These are phyloP conservation scores for Ptychoptera contaminata DNA, from an alignment of 2,888 invertebrate species.

Conservation along the genomic window DNA sequence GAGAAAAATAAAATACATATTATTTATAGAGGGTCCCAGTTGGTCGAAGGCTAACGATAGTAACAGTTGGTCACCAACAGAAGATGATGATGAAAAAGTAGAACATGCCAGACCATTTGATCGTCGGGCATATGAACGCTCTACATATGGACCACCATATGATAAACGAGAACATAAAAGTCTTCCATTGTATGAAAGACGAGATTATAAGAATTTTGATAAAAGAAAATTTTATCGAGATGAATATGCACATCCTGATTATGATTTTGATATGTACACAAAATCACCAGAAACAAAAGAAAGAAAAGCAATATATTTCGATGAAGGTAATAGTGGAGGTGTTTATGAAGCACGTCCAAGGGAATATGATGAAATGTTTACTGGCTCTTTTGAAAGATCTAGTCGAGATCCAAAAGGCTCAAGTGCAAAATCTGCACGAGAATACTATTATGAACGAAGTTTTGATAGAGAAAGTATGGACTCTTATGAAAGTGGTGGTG, in stretches of 20 bases:
- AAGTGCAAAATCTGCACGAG: conserved; percentile 18
- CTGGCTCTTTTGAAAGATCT: conserved; percentile 16
- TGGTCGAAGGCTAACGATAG: conserved; percentile 13
- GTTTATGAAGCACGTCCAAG: conserved; percentile 15
- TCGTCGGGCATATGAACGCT: conserved; percentile 27
- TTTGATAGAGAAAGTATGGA: conserved; percentile 31
- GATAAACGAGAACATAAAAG: conserved; percentile 25
- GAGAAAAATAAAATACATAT: no score
- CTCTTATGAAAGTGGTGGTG: conserved; percentile 26
- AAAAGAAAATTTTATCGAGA: conserved; percentile 28
- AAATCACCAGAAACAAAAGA: conserved; percentile 17
- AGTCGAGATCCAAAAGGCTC: conserved; percentile 8
- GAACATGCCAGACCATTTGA: conserved; percentile 25
- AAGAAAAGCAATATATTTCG: conserved; percentile 13
- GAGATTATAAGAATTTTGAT: conserved; percentile 20
- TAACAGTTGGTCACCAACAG: conserved; percentile 30
- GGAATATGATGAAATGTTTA: conserved; percentile 27
- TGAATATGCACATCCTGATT: conserved; percentile 27
- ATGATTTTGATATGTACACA: conserved; percentile 22
- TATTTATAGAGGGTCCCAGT: not conserved
- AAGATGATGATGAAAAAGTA: conserved; percentile 19
- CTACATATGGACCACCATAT: conserved; percentile 30
- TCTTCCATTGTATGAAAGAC: conserved; percentile 18
- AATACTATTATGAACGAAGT: conserved; percentile 29
- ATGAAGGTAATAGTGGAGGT: conserved; percentile 10